Percentiles rank a stretch among this genome's conserved stretches.
Evolutionary conservation across 2,113 vertebrate species (phyloP).

Genomic region (human): DNA sequence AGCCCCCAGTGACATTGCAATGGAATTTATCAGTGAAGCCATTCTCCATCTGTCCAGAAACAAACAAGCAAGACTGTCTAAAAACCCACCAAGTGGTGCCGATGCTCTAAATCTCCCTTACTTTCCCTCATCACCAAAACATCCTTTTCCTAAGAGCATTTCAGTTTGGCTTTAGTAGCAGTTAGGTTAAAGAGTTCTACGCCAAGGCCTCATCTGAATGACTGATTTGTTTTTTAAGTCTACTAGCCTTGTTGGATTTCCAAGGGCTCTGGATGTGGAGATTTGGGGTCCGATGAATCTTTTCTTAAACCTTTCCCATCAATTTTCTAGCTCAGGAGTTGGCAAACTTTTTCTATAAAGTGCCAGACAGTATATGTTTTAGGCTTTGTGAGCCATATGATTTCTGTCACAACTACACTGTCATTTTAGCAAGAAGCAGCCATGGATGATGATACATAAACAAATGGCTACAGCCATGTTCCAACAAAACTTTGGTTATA

Average conservation of each 20-base stretch:
- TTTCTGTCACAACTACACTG: conserved; percentile 7
- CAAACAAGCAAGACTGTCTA: background rate
- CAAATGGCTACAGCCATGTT: background rate
- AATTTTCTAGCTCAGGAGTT: background rate
- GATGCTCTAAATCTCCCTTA: background rate
- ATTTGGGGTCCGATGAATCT: background rate
- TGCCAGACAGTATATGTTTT: background rate
- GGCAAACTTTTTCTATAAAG: background rate
- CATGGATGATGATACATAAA: background rate
- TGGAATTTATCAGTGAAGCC: background rate
- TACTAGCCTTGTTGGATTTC: background rate
- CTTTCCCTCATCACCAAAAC: background rate
- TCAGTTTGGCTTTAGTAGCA: background rate
- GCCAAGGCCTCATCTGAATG: background rate
- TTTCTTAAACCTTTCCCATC: conserved; percentile 6
- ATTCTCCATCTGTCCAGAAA: background rate
- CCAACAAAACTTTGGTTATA: background rate
- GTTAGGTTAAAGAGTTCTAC: background rate
- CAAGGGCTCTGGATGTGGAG: background rate
- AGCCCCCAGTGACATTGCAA: background rate
- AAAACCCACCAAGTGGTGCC: background rate
- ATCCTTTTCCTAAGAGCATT: background rate
- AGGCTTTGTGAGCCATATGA: background rate
- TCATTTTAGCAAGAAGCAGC: conserved; percentile 23
- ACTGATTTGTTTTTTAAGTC: background rate